Evolutionary conservation across 2,888 invertebrate species (phyloP), one percentile per base, ranked within the genome.

Genomic region (Mesorhabditis sp.): DNA sequence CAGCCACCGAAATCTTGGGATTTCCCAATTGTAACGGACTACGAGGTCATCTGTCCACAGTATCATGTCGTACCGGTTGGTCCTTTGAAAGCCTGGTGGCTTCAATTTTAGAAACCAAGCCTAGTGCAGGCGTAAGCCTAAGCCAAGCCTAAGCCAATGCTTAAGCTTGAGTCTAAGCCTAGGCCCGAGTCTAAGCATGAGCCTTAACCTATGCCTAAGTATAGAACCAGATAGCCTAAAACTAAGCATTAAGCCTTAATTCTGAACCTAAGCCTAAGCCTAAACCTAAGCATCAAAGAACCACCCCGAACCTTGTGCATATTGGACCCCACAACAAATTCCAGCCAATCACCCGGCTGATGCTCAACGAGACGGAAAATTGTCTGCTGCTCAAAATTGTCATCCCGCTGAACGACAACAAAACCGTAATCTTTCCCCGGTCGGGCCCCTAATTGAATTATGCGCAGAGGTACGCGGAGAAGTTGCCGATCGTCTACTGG

Each of bases 401-500:
- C 58, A 50, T 50, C n/a, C 58, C 58, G 58, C n/a, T 50, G 58
- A 50, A n/a, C 7, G n/a, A 50, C n/a, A n/a, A 50, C n/a, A 50
- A 50, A n/a, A 50, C 7, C 7, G 58, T 50, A 28, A 28, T 28
- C 28, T 28, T 28, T 28, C 28, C 28, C 28, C 28, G 28, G 28
- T 28, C 28, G 28, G 28, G 28, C 28, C 28, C 28, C 28, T 28
- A 28, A 28, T 28, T 28, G 28, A 28, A 28, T 28, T 28, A 28
- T 50, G 7, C n/a, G 7, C 58, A 50, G 58, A 10, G 58, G 7
- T 50, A 50, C 58, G n/a, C 58, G 58, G 28, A 28, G 28, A 50
- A 50, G 58, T 50, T 50, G 58, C 58, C 58, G 58, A 50, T 50
- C 58, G 58, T 50, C n/a, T 50, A 50, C n/a, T 50, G 58, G 58